Evolutionary conservation across 2,888 invertebrate species (phyloP), one percentile per base, ranked within the genome.

Genomic region (Trileptium ribeirensis): DNA sequence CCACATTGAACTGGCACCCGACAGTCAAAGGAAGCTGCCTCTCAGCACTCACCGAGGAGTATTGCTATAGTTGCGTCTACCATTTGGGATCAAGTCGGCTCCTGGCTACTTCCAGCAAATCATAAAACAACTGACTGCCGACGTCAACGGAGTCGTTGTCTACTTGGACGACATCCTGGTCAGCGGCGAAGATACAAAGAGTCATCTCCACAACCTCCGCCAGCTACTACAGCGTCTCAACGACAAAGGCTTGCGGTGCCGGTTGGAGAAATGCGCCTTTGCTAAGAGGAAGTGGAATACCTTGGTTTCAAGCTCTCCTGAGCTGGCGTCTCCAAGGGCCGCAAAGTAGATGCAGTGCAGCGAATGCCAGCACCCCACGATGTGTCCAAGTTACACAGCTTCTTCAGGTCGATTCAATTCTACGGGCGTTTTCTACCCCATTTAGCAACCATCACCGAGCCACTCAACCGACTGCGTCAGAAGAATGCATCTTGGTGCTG

Each of bases 41-140:
- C 70, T 81, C 81, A 81, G 74, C 39, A 81, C 81, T n/a, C 81
- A 81, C 82, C 1, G 70, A 67, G 81, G 81, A 3, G 82, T 81
- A 29, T 33, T 82, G 2, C 81, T 82, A 2, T 67, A 81, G 37
- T 15, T 8, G 29, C 64, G 81, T 24, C 81, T 81, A 34, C 81
- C 81, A 24, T 81, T 82, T 39, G 82, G 81, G 19, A 67, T 78
- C 31, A 78, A 67, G 51, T 78, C 79, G 3, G 79, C 64, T 78
- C 79, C 79, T 19, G 81, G 82, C n/a, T 82, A 82, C 37, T 81
- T 82, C 70, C 81, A 81, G 31, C 24, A 82, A 37, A 82, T 82
- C 74, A 81, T 81, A 51, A 81, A 82, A 2, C 81, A 82, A 33
- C 82, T 81, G 29, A 82, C 82, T 3, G 1, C 31, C 3, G 81